These are phyloP conservation scores for Galago senegalensis DNA, from an alignment of 2,797 vertebrate species.

Conservation along the genomic window DNA sequence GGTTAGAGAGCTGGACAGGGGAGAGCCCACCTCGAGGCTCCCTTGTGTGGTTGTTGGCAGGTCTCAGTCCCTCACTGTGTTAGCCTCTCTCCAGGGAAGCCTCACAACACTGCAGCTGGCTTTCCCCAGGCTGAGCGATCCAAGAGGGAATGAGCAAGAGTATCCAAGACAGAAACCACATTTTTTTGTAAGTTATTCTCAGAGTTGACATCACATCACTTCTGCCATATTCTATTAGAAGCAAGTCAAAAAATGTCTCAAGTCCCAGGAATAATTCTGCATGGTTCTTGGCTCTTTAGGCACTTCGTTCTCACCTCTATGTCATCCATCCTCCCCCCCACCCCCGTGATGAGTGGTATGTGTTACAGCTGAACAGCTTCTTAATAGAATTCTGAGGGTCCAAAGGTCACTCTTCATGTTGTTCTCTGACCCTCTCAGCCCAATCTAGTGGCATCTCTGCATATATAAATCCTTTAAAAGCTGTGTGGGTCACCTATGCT, in stretches of 20 bases:
- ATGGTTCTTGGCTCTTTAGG: not conserved
- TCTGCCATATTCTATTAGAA: not conserved
- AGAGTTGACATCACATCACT: not conserved
- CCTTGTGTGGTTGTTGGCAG: not conserved
- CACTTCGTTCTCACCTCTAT: not conserved
- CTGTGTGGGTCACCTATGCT: not conserved
- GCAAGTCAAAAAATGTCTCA: not conserved
- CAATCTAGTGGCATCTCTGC: not conserved
- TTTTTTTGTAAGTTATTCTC: constrained; percentile 21
- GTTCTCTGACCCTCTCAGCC: not conserved
- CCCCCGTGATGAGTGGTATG: not conserved
- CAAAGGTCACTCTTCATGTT: not conserved
- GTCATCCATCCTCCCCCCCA: not conserved
- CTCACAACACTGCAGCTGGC: not conserved
- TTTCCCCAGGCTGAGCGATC: not conserved
- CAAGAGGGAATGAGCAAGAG: not conserved
- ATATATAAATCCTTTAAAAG: not conserved
- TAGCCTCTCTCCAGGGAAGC: not conserved
- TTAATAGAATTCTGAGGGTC: not conserved
- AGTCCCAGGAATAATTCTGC: not conserved
- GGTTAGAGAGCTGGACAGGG: not conserved
- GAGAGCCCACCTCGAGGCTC: not conserved
- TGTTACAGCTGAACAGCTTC: constrained; percentile 4
- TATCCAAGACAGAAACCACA: not conserved
- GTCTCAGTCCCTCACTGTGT: not conserved